Base-by-base conservation (phyloP, 2,888 invertebrate species). In the Drosophila conformis region DNA sequence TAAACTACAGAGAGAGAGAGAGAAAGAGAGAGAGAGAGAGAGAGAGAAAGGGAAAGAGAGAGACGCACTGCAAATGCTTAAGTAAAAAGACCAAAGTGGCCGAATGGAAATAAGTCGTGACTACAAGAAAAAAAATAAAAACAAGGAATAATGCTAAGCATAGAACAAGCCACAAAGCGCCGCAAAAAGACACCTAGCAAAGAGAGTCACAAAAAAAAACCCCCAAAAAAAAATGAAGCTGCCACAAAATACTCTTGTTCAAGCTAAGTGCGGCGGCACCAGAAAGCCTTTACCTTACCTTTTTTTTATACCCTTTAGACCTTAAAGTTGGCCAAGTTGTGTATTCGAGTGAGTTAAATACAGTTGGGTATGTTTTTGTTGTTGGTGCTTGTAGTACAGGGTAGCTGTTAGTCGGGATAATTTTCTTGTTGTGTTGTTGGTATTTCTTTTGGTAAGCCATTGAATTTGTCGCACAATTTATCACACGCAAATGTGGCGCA, bases 381-480 rank as follows among this genome's bases (percentile, higher is more conserved):
- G 11, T 52, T 21, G 25, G 25, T 27, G n/a, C 10, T n/a, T 18
- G 31, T 7, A 8, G n/a, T 25, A 5, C 33, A 4, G 8, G 21
- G 56, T 38, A 56, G n/a, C 56, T 38, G 13, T n/a, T 38, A n/a
- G 38, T 38, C 25, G n/a, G 13, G 18, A 27, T 27, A 6, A 38
- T 2, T 27, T 0, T 25, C 3, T 27, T 21, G 21, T 31, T 5
- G 29, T 63, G 25, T 6, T n/a, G 18, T 8, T 35, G 4, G 52
- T 3, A 31, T 40, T 53, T 15, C n/a, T 48, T 21, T 33, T 33
- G 10, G 56, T 21, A 38, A 67, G 35, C 38, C 54, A 68, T 68
- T 84, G 79, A 63, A 76, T 76, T 80, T 79, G 76, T 56, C 77
- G 74, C 83, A 77, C 81, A 77, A 86, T 69, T 77, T 80, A 59